Base-by-base conservation (phyloP, 2,797 vertebrate species). In the Lacerta bilineata region DNA sequence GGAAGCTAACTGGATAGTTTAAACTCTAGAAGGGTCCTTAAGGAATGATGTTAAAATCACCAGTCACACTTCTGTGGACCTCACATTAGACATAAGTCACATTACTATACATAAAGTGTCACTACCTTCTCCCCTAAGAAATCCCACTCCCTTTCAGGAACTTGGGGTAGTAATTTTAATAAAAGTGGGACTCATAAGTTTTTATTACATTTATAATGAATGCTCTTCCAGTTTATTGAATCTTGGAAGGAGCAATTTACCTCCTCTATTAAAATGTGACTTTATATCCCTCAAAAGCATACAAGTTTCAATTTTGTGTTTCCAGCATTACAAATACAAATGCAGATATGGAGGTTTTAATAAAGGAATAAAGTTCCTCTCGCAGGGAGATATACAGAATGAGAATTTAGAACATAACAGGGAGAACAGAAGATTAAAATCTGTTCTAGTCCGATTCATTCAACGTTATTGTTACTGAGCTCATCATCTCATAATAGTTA, bases 201-300 rank as follows among this genome's bases (percentile, higher is more conserved):
- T 97, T 97, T 97, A 97, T 96, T 96, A 94, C 95, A 95, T 95
- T 95, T 94, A 95, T 96, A 96, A 96, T 96, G 95, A 97, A 97
- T 93, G 92, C 83, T 95, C 95, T 96, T 95, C 87, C 89, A 71
- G 94, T 97, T 97, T 97, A 97, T 95, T 96, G 94, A 92, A 94
- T 96, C 94, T 95, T 95, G 78, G 90, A 95, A 93, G 90, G 76
- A 96, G 94, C 94, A 96, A 95, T 97, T 96, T 94, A 91, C 93
- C 91, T 96, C 93, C 93, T 95, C 92, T 94, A 94, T 95, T 97
- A 96, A 97, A 96, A 96, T 85, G 95, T 91, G 91, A 93, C 94
- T 96, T 96, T 96, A 96, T 95, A 95, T 95, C 92, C 93, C 96
- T 96, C 95, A 94, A 89, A 94, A 95, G 75, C 88, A 90, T 95